Evolutionary conservation across 2,888 invertebrate genomes (phyloP).

Genomic region (Mythimna vitellina): DNA sequence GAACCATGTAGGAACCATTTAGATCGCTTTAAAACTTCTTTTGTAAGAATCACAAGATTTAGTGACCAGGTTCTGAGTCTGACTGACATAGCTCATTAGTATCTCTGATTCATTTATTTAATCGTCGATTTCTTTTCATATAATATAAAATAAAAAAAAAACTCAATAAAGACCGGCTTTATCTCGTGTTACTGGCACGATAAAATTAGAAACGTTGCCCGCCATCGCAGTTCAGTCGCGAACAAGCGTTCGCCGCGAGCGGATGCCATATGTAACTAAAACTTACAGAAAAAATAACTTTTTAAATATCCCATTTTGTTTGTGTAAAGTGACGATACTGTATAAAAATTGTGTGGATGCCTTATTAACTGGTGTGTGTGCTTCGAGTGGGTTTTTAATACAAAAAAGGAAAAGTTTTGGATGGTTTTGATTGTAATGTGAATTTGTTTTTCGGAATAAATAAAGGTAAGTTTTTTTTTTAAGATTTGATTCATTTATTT

Average conservation of each 20-base stretch:
- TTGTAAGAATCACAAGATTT: slow-evolving; percentile 4
- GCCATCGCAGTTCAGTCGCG: slow-evolving; percentile 68
- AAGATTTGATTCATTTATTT: background rate
- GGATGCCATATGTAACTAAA: slow-evolving; percentile 62
- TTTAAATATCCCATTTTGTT: slow-evolving; percentile 44
- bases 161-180: slow-evolving; percentile 87
- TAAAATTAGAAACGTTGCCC: slow-evolving; percentile 87
- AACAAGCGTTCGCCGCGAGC: slow-evolving; percentile 72
- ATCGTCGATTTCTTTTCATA: slow-evolving; percentile 65
- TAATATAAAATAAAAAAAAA: slow-evolving; percentile 81
- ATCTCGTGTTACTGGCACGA: slow-evolving; percentile 89
- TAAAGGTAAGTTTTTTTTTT: slow-evolving; percentile 72
- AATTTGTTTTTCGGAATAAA: slow-evolving; percentile 67
- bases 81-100: slow-evolving; percentile 27
- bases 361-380: slow-evolving; percentile 65
- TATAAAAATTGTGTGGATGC: slow-evolving; percentile 47
- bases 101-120: slow-evolving; percentile 52
- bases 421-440: slow-evolving; percentile 74
- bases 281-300: slow-evolving; percentile 37
- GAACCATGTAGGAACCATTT: background rate
- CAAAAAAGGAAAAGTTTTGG: slow-evolving; percentile 66
- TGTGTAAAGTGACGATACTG: slow-evolving; percentile 66
- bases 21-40: background rate
- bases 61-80: slow-evolving; percentile 1
- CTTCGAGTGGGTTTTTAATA: slow-evolving; percentile 68